Evolutionary conservation across 2,797 vertebrate genomes (phyloP), one percentile per base, ranked within the genome.

Genomic region (Gymnopithys bicolor): DNA sequence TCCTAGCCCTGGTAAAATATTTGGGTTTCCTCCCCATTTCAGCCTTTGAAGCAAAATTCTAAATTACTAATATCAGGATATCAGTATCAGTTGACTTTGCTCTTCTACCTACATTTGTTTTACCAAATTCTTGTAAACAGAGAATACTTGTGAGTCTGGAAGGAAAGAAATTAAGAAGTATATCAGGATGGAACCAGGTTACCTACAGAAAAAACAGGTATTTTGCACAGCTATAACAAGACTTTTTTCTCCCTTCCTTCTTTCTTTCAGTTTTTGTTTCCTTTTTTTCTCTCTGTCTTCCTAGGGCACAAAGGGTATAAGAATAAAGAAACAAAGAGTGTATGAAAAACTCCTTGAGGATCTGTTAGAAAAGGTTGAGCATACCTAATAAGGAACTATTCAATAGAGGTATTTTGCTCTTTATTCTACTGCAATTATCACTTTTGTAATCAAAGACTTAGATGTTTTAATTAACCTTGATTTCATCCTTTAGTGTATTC

Each of bases 401-500:
- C 68, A 71, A 10, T 49, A 67, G 22, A 84, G 14, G 25, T 78
- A 76, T 55, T 93, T 90, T 68, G 41, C 41, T 74, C 45, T 83
- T 90, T 88, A 70, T 81, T 93, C 41, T 74, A 48, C 49, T 39
- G 23, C 32, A 87, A 91, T 91, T 60, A 83, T 51, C 69, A 86
- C 27, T 75, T 85, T 51, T 49, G 17, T 71, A 88, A 86, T 88
- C 32, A 80, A 86, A 88, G 32, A 56, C 19, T 60, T 67, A 71
- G 67, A 74, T 64, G 11, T 46, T 83, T 95, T 91, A 83, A 94
- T 87, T 91, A 84, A 90, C 64, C 28, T 94, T 71, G 66, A 88
- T 91, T 84, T 93, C 21, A 70, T 86, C 58, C 53, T 78, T 91
- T 23, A 74, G 10, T 53, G 19, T 51, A 73, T 86, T 88, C 49